Percentiles rank a stretch among this genome's conserved stretches.
phyloP scores from a whole-genome alignment of 2,888 invertebrate species.

The Sphecodes monilicornis region DNA sequence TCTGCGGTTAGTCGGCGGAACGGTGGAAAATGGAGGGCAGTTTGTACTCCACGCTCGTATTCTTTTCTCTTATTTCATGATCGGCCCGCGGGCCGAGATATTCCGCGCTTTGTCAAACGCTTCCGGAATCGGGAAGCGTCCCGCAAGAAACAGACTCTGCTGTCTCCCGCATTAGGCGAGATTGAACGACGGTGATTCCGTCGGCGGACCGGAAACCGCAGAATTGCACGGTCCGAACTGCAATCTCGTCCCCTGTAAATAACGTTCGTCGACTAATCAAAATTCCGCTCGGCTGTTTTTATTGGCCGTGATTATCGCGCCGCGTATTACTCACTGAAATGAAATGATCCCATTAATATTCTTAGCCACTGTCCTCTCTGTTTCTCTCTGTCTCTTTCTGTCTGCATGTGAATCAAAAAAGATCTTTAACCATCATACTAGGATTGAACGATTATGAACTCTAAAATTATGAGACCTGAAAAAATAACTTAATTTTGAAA shows the following conservation, averaged over 20 bases:
- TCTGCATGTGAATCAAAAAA: neutral
- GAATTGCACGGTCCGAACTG: neutral
- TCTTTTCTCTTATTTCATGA: constrained; percentile 24
- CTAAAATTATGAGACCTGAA: neutral
- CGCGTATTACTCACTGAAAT: constrained; percentile 17
- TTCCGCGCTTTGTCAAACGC: neutral
- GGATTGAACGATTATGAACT: neutral
- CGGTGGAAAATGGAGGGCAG: constrained; percentile 33
- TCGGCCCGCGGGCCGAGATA: neutral
- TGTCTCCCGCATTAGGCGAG: neutral
- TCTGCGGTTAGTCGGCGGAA: constrained; percentile 33
- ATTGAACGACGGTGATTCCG: neutral
- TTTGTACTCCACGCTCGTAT: constrained; percentile 21
- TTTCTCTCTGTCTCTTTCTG: neutral
- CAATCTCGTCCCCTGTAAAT: constrained; percentile 21
- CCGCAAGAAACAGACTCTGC: neutral
- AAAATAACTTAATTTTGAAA: neutral
- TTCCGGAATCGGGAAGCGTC: neutral
- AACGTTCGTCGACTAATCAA: constrained; percentile 8
- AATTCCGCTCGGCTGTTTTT: constrained; percentile 6
- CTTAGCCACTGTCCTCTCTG: neutral
- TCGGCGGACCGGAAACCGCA: neutral
- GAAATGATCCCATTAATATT: constrained; percentile 31
- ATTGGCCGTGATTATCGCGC: constrained; percentile 19
- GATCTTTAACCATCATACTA: neutral